Evolutionary conservation across 2,113 vertebrate species (phyloP), one percentile per base, ranked within the genome.

Genomic region (Gnathonemus echidnorhynchus): DNA sequence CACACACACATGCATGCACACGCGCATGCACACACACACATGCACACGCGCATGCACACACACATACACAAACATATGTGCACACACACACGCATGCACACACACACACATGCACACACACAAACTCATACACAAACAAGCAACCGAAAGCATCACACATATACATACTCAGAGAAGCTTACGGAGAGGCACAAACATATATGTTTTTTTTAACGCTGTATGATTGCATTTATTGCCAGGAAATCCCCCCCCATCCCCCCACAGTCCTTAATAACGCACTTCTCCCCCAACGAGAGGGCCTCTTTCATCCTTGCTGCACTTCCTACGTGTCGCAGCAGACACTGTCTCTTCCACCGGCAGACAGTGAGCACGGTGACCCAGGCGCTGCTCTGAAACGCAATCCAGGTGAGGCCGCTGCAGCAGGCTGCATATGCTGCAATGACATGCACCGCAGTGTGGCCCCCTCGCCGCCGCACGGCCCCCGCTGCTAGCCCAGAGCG

Each of bases 361-460:
- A 83, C 70, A 31, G 15, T 45, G 74, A 15, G 31, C 19, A 27
- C 35, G 53, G 27, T 77, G 77, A 85, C 50, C 50, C 39, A 58
- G 50, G 56, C 53, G 9, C 39, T 62, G 50, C n/a, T 19, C 21
- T 62, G 89, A 89, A 86, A 89, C 45, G 49, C 80, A 48, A 58
- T 46, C 52, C 89, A 89, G 89, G 89, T 89, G 42, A 7, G 80
- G 52, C 77, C 24, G 27, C 24, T 42, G 53, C 89, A 45, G 89
- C 80, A 35, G 80, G n/a, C 31, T 45, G 70, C 39, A n/a, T 45
- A n/a, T 45, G 1, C 15, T 49, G 88, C 50, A 56, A 2, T 84
- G n/a, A n/a, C n/a, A 74, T 42, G n/a, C 66, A 83, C 88, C 83
- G 88, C 88, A 53, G 70, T 49, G 70, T 74, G 56, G 31, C 52